These are phyloP conservation scores for Meiosimyza platycephala DNA, from an alignment of 2,888 invertebrate species.

Conservation along the genomic window DNA sequence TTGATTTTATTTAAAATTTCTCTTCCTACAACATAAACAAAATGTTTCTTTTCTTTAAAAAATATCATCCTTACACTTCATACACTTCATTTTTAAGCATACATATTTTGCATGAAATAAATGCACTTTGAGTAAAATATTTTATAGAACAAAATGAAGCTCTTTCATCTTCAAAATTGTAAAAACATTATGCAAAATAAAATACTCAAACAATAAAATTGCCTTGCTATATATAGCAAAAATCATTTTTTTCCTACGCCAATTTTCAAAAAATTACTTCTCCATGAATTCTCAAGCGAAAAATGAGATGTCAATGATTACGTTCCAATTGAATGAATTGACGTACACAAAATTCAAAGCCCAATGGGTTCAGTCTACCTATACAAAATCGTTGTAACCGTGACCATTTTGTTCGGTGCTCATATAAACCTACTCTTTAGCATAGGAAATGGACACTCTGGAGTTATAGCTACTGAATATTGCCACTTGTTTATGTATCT, in stretches of 20 bases:
- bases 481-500: conserved; percentile 23
- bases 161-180: no score
- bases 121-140: no score
- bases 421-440: background rate
- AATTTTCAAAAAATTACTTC: no score
- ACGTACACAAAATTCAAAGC: background rate
- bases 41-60: no score
- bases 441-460: background rate
- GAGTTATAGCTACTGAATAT: background rate
- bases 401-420: background rate
- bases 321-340: conserved; percentile 27
- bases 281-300: conserved; percentile 14
- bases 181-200: no score
- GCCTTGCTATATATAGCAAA: background rate
- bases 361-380: conserved; percentile 6
- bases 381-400: background rate
- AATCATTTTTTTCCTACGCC: no score
- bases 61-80: no score
- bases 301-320: conserved; percentile 30
- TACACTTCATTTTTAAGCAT: no score
- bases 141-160: no score
- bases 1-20: no score
- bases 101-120: no score
- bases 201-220: conserved; percentile 1
- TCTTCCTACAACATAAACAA: no score